Evolutionary conservation across 2,888 invertebrate genomes (phyloP).

Genomic region (Acronicta psi): DNA sequence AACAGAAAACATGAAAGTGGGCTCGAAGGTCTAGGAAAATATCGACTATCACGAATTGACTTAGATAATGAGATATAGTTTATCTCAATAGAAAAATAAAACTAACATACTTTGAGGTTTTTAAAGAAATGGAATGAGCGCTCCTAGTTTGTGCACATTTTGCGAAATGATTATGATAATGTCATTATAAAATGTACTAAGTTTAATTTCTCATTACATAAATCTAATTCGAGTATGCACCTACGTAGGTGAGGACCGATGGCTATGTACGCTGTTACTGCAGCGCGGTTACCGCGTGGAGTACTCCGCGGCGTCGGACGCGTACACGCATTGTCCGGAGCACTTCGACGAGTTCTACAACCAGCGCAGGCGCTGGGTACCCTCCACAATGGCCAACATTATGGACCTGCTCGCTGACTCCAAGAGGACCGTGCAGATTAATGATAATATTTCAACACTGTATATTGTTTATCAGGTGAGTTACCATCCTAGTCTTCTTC

Average conservation of each 20-base stretch:
- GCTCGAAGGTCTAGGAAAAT: background rate
- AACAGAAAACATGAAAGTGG: constrained; percentile 6
- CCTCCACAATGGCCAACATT: constrained; percentile 98
- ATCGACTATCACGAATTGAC: too few relatives aligned
- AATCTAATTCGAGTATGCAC: background rate
- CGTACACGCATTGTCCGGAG: constrained; percentile 98
- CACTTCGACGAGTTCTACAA: constrained; percentile 97
- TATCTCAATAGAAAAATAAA: too few relatives aligned
- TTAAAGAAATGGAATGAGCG: too few relatives aligned
- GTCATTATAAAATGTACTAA: too few relatives aligned
- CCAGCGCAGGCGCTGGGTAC: constrained; percentile 98
- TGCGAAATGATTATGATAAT: too few relatives aligned
- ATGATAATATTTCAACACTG: constrained; percentile 95
- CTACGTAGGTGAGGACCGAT: constrained; percentile 95
- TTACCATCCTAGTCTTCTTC: too few relatives aligned
- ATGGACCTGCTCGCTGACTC: constrained; percentile 95
- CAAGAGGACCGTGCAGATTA: constrained; percentile 93
- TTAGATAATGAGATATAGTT: too few relatives aligned
- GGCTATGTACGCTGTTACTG: constrained; percentile 97
- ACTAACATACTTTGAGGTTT: too few relatives aligned
- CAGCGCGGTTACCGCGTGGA: constrained; percentile 97
- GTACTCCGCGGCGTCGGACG: constrained; percentile 98
- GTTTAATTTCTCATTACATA: too few relatives aligned
- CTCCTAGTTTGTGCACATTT: too few relatives aligned
- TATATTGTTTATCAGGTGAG: constrained; percentile 91